Evolutionary conservation across 1,140 invertebrate genomes (phyloP), one percentile per base, ranked within the genome.

Genomic region (Drosophila funebris): DNA sequence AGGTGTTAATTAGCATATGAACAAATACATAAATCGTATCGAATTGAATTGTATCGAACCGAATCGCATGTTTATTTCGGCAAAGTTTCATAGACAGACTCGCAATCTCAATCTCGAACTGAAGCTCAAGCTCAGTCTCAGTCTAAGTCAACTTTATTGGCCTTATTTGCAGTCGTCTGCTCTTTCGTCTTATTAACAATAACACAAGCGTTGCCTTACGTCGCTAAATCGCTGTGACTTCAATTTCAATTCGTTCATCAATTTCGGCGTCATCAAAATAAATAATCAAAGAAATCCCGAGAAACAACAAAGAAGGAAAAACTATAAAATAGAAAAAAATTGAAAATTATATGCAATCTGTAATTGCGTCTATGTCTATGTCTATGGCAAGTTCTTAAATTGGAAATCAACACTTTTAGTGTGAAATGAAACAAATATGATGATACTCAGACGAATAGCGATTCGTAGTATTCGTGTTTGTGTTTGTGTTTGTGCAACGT

Each of bases 1-100:
- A 88, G 78, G 83, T 87, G 83, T 89, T 87, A 87, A 87, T 87
- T 89, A 87, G 79, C 83, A 89, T 87, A 87, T 75, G 82, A 80
- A 33, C 48, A 52, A 16, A 52, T 48, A 48, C 27, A 52, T 33
- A 52, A 33, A 16, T 52, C 43, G 18, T 9, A 44, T 9, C 27
- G 48, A 31, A 24, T 2, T 27, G 9, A 52, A 52, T 27, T 24
- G 27, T 33, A 52, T 27, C 36, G 36, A 39, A 39, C 36, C 43
- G 13, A 16, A 18, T 16, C 39, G 24, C 24, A 27, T 27, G 24
- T 27, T 27, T 27, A 27, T 27, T 27, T 4, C 24, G 24, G 5
- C 6, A 27, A 0, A 27, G 0, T 39, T 16, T 7, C 3, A 48
- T 18, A 13, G 20, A 27, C 22, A 4, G 5, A 56, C 13, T 41